A percentile compares a stretch with the other conserved stretches of the same genome.
Conservation (phyloP, 2,797 vertebrate species). For the Molossus alvarezi region DNA sequence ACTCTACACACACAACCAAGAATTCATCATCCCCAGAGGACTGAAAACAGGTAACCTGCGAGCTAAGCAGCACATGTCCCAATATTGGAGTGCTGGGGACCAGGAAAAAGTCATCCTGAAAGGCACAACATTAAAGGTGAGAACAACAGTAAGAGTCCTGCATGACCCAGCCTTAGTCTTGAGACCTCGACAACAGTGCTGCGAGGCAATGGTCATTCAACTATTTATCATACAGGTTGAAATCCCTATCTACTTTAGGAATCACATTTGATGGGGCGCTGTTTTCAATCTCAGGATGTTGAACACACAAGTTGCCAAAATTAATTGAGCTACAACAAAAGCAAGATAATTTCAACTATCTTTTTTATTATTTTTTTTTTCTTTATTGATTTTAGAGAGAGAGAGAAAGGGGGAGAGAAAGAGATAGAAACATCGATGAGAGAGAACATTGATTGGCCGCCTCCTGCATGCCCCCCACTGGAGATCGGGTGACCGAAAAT, state of each 20-base stretch:
- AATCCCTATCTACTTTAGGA: neutral
- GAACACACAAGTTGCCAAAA: conserved; percentile 23
- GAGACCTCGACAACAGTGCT: neutral
- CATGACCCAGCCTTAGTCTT: neutral
- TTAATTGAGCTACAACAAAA: neutral
- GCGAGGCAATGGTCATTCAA: neutral
- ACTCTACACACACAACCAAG: conserved; percentile 65
- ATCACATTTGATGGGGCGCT: neutral
- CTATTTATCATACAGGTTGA: neutral
- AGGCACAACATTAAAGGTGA: neutral
- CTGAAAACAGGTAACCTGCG: conserved; percentile 61
- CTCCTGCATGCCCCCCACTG: too few relatives aligned
- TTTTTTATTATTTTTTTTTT: neutral
- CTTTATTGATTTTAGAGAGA: too few relatives aligned
- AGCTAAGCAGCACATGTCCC: conserved; percentile 36
- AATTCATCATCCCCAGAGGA: conserved; percentile 67
- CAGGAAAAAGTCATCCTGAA: neutral
- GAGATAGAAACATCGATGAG: too few relatives aligned
- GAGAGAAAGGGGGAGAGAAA: too few relatives aligned
- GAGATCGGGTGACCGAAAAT: too few relatives aligned
- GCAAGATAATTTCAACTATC: neutral
- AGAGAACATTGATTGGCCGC: too few relatives aligned
- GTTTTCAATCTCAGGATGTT: neutral
- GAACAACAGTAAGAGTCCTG: conserved; percentile 40
- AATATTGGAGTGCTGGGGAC: neutral